A percentile compares a stretch with the other conserved stretches of the same genome.
phyloP scores from a whole-genome alignment of 37 sponge, comb jelly and placozoan species.

The Ephydatia muelleri region DNA sequence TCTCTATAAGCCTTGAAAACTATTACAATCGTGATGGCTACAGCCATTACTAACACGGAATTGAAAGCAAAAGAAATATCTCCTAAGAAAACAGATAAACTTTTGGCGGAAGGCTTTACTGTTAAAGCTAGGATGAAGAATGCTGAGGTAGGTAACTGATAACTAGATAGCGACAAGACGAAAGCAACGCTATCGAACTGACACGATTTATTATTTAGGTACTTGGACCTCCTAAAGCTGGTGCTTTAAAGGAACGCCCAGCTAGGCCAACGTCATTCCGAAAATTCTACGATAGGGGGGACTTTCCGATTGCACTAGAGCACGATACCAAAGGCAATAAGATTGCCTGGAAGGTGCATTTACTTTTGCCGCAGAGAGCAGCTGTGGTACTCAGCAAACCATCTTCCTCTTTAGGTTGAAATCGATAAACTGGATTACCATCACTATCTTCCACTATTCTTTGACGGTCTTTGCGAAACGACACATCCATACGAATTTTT shows the following conservation, averaged over 20 bases:
- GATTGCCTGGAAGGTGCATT: constrained; percentile 96
- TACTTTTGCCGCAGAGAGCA: not conserved
- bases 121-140: constrained; percentile 93
- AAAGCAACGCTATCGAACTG: not conserved
- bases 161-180: not conserved
- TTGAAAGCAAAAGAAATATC: not conserved
- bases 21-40: constrained; percentile 4
- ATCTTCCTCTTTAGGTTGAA: constrained; percentile 73
- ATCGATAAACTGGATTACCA: constrained; percentile 98
- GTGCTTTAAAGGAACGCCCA: constrained; percentile 83
- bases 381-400: not conserved
- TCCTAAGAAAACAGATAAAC: not conserved
- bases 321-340: constrained; percentile 99
- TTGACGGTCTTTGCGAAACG: constrained; percentile 97
- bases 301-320: constrained; percentile 97
- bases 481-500: constrained; percentile 98
- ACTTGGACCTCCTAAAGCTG: constrained; percentile 82
- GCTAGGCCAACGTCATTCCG: constrained; percentile 87
- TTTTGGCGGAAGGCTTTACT: constrained; percentile 78
- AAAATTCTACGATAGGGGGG: constrained; percentile 98
- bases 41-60: constrained; percentile 5
- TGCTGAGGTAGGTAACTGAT: constrained; percentile 43
- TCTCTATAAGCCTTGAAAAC: too few relatives aligned
- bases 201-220: constrained; percentile 52
- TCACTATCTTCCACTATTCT: constrained; percentile 98